phyloP scores from a whole-genome alignment of 1,140 invertebrate species.

The Chlorops oryzae region DNA sequence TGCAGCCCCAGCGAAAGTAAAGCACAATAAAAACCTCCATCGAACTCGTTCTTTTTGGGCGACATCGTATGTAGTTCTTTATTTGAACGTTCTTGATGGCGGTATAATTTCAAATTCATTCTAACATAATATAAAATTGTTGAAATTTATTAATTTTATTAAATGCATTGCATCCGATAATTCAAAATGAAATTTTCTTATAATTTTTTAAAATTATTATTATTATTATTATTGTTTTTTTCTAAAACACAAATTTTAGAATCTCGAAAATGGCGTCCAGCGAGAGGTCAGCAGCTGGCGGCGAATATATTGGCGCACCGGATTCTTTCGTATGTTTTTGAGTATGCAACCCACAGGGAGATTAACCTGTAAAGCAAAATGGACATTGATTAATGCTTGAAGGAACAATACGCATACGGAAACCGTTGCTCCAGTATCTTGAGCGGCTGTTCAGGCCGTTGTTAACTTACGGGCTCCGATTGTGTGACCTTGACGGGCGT shows the following conservation, averaged over 20 bases:
- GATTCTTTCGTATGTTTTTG: conserved; percentile 33
- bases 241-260: conserved; percentile 14
- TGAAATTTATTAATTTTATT: too few species aligned
- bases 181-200: too few species aligned
- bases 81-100: too few species aligned
- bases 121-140: too few species aligned
- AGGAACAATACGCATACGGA: not conserved
- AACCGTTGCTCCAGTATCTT: conserved; percentile 8
- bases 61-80: too few species aligned
- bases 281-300: conserved; percentile 33
- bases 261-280: conserved; percentile 24
- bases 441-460: conserved; percentile 10
- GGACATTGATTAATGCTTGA: not conserved
- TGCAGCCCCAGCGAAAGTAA: too few species aligned
- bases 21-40: too few species aligned
- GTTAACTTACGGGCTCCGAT: conserved; percentile 38
- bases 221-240: not conserved
- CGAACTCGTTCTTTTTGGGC: too few species aligned
- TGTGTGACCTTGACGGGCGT: conserved; percentile 34
- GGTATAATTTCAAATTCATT: too few species aligned
- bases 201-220: too few species aligned
- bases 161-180: too few species aligned
- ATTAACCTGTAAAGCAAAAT: conserved; percentile 25
- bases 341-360: conserved; percentile 36
- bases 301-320: conserved; percentile 20